Percentiles rank a stretch among this genome's conserved stretches.
These are phyloP conservation scores for Gulo gulo DNA, from an alignment of 2,113 vertebrate species.

Conservation along the genomic window DNA sequence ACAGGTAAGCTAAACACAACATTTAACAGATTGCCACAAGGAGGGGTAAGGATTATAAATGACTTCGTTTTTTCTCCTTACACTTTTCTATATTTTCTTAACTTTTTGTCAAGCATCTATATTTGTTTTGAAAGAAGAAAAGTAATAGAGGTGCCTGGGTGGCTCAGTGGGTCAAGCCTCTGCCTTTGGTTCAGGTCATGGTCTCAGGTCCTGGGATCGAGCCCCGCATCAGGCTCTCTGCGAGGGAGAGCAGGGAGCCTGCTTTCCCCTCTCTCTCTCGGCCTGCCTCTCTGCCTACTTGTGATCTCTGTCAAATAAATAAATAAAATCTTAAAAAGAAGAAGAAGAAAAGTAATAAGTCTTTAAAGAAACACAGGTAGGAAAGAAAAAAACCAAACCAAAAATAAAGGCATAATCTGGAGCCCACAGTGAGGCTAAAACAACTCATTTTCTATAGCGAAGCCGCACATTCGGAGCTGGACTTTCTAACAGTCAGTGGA, in stretches of 20 bases:
- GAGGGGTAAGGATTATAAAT: neutral
- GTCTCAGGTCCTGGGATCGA: too few species aligned
- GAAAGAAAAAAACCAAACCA: constrained; percentile 9
- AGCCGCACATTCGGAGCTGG: neutral
- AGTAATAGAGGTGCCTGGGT: neutral
- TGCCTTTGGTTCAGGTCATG: too few species aligned
- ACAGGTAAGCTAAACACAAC: neutral
- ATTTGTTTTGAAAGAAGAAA: constrained; percentile 32
- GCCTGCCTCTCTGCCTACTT: too few species aligned
- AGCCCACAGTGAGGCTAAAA: neutral
- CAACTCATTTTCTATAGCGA: neutral
- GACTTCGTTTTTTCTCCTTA: neutral
- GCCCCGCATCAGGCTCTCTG: too few species aligned
- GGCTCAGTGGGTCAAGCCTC: too few species aligned
- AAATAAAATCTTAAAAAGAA: too few species aligned
- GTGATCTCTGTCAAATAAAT: too few species aligned
- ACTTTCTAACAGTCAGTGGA: neutral
- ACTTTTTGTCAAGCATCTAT: constrained; percentile 47
- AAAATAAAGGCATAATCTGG: constrained; percentile 33
- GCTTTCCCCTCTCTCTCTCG: too few species aligned
- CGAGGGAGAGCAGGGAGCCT: too few species aligned
- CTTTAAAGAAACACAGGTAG: constrained; percentile 55
- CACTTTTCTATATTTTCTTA: constrained; percentile 16
- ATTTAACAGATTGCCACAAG: neutral
- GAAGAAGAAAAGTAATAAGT: neutral